Evolutionary conservation across 2,888 invertebrate species (phyloP).

Genomic region (Prenolepis imparis): DNA sequence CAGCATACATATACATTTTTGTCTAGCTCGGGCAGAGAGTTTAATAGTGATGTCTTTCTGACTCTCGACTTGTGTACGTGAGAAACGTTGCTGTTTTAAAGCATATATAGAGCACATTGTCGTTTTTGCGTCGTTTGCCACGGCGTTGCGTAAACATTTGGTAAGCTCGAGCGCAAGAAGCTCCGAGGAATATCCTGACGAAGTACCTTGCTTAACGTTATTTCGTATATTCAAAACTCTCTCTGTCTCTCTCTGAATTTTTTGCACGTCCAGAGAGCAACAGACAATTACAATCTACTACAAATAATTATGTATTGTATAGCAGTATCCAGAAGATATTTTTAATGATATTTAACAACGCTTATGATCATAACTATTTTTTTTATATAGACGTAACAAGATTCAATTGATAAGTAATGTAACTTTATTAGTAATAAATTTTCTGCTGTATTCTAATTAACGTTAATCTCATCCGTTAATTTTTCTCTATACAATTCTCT

Average conservation of each 20-base stretch:
- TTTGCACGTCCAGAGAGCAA: not conserved
- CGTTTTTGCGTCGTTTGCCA: constrained; percentile 31
- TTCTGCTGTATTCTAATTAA: constrained; percentile 9
- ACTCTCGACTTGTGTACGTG: constrained; percentile 32
- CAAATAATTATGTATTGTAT: not conserved
- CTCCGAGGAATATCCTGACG: constrained; percentile 13
- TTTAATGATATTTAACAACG: not conserved
- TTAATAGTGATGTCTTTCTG: constrained; percentile 49
- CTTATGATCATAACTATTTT: not conserved
- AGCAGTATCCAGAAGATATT: not conserved
- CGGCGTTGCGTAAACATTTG: constrained; percentile 40
- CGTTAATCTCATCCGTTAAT: constrained; percentile 24
- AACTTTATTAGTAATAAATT: constrained; percentile 24
- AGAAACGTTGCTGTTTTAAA: constrained; percentile 39
- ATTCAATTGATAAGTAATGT: not conserved
- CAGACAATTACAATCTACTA: not conserved
- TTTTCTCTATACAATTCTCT: not conserved
- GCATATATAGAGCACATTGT: constrained; percentile 25
- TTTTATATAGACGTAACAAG: not conserved
- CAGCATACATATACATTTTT: constrained; percentile 54
- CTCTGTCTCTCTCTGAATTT: not conserved
- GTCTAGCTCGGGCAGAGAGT: constrained; percentile 48
- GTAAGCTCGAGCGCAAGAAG: constrained; percentile 24
- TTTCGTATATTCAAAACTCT: constrained; percentile 4
- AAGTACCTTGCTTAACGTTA: constrained; percentile 26